phyloP scores from a whole-genome alignment of 2,888 invertebrate species.

The Odontothrips loti region DNA sequence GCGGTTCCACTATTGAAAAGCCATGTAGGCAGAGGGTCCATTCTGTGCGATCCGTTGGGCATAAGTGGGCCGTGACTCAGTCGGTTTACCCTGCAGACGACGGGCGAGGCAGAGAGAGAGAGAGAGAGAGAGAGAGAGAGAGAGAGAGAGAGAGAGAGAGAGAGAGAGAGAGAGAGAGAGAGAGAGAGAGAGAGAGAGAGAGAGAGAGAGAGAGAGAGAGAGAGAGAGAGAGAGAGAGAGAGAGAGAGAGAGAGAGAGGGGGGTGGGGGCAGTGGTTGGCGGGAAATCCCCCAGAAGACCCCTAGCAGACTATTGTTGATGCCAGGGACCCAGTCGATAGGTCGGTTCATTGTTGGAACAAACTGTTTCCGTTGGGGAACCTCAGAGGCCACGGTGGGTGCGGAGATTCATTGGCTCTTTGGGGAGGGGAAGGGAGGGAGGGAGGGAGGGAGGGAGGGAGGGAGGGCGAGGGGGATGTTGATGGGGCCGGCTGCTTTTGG shows the following conservation, averaged over 20 bases:
- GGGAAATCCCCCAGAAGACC: neutral
- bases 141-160: neutral
- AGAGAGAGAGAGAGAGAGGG: neutral
- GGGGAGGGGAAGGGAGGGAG: neutral
- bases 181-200: no score
- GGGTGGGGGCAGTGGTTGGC: neutral
- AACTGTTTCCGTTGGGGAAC: slow-evolving; percentile 6
- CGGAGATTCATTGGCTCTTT: neutral
- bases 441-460: neutral
- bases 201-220: neutral
- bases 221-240: neutral
- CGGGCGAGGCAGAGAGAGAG: neutral
- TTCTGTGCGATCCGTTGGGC: no score
- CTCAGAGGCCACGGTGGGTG: neutral
- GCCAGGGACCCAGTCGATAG: neutral
- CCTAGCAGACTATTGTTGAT: neutral
- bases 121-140: neutral
- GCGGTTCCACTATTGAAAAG: no score
- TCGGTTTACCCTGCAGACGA: no score
- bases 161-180: no score
- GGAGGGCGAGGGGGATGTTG: neutral
- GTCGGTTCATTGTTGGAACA: slow-evolving; percentile 18
- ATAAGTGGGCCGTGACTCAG: no score
- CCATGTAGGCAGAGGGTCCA: no score
- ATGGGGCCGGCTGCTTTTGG: neutral